These are phyloP conservation scores for Phortica okadai DNA, from an alignment of 2,888 invertebrate genomes.

Conservation along the genomic window DNA sequence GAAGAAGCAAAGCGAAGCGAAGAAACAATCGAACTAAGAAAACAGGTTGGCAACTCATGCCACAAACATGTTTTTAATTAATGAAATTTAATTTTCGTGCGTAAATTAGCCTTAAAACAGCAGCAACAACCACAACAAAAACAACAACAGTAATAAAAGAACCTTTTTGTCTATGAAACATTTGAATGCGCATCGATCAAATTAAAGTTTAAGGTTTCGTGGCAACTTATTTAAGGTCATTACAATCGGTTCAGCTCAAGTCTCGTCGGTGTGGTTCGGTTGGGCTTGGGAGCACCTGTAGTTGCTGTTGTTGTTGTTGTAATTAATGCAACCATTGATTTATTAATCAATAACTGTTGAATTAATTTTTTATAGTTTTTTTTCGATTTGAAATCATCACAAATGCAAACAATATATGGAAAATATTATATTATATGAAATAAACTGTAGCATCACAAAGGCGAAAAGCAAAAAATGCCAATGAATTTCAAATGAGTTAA, in stretches of 20 bases:
- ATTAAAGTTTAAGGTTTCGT: slow-evolving; percentile 7
- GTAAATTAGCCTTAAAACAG: slow-evolving; percentile 22
- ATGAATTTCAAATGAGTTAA: slow-evolving; percentile 67
- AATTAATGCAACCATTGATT: slow-evolving; percentile 6
- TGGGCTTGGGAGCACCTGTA: neutral
- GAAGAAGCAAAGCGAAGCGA: neutral
- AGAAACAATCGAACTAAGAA: neutral
- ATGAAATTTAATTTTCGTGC: slow-evolving; percentile 28
- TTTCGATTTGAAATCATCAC: neutral
- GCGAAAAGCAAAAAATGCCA: slow-evolving; percentile 40
- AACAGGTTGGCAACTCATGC: slow-evolving; percentile 6
- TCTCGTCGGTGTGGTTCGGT: neutral
- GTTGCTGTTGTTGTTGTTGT: neutral
- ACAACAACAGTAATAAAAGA: neutral
- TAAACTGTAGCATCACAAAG: neutral
- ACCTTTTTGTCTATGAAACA: neutral
- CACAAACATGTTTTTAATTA: slow-evolving; percentile 31
- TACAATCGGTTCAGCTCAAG: neutral
- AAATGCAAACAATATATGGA: slow-evolving; percentile 7
- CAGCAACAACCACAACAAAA: neutral
- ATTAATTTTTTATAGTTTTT: slow-evolving; percentile 14
- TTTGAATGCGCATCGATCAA: neutral
- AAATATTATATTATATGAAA: slow-evolving; percentile 6
- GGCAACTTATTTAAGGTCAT: slow-evolving; percentile 11
- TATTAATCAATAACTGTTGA: slow-evolving; percentile 14